Conservation (phyloP, 1,140 invertebrate species). For the Patella vulgata region DNA sequence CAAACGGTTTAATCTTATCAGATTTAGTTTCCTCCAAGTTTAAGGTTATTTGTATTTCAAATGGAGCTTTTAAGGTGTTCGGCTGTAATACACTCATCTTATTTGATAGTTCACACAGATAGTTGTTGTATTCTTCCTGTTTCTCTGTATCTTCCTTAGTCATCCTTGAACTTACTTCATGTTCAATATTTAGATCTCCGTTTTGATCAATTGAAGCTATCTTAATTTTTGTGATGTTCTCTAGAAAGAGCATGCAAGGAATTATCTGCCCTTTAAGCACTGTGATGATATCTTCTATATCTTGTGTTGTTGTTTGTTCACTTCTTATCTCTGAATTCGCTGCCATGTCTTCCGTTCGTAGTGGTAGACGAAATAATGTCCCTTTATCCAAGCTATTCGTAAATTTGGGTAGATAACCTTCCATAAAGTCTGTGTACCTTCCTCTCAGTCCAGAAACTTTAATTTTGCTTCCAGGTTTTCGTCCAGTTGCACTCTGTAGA, state of each 20-base stretch:
- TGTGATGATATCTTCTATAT: slow-evolving; percentile 33
- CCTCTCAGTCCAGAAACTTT: slow-evolving; percentile 42
- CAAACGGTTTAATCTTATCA: too few species aligned
- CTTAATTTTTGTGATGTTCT: slow-evolving; percentile 42
- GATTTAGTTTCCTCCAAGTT: too few species aligned
- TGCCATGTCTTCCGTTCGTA: slow-evolving; percentile 44
- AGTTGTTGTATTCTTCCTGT: too few species aligned
- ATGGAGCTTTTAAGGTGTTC: slow-evolving; percentile 3
- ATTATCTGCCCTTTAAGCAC: slow-evolving; percentile 44
- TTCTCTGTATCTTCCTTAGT: slow-evolving; percentile 18
- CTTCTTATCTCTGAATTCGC: slow-evolving; percentile 37
- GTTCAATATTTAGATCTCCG: slow-evolving; percentile 18
- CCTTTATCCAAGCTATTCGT: slow-evolving; percentile 49
- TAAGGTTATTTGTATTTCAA: slow-evolving; percentile 19
- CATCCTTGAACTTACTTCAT: slow-evolving; percentile 25
- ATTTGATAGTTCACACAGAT: slow-evolving; percentile 19
- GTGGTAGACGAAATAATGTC: too few species aligned
- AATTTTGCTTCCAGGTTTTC: slow-evolving; percentile 50
- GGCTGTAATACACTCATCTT: neutral
- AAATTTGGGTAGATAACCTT: neutral
- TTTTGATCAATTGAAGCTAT: slow-evolving; percentile 35
- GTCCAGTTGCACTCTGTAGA: slow-evolving; percentile 36
- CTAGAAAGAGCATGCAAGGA: slow-evolving; percentile 50
- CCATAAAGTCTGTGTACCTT: slow-evolving; percentile 15
- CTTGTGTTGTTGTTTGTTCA: slow-evolving; percentile 19